Base-by-base conservation (phyloP, 2,113 vertebrate genomes). In the Tylochromis polylepis region DNA sequence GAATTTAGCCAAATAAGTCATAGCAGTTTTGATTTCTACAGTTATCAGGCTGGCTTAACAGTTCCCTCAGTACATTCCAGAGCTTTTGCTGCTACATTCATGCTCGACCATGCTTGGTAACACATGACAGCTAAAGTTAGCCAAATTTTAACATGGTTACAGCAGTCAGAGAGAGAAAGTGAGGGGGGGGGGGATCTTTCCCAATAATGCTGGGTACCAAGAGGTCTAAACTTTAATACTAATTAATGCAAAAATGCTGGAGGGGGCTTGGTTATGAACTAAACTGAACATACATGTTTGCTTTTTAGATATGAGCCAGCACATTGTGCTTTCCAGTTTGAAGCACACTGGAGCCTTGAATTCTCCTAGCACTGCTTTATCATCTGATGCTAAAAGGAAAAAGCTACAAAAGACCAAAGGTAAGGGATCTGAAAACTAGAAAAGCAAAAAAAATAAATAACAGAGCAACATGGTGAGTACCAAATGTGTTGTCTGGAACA, bases 211-310 rank as follows among this genome's bases (percentile, higher is more conserved):
- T 46, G 4, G 12, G 4, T 14, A 43, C 12, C 11, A 70, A 70
- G 38, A 0, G 22, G 38, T 22, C 65, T 27, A 10, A 27, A 72
- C 38, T 27, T 46, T 72, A 46, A 43, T 43, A 70, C n/a, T 70
- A 43, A 27, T 4, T 46, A 18, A 46, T 16, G 1, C n/a, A 43
- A 43, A 43, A 72, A 43, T 46, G 65, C 10, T 72, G 22, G 8
- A 27, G 14, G 1, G 0, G 12, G 14, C n/a, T 16, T 24, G 59
- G 29, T 15, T 0, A 22, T 24, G 36, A 67, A 41, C 3, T 41
- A 15, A 0, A 70, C 36, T 70, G 62, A 43, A 67, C 36, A 5
- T 20, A 53, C 18, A 8, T 0, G 67, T 49, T 12, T 49, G 38
- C 38, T 1, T 72, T 60, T 72, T 3, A 16, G 38, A 43, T 11